Evolutionary conservation across 1,140 invertebrate species (phyloP), one percentile per base, ranked within the genome.

Genomic region (Oppia nitens): DNA sequence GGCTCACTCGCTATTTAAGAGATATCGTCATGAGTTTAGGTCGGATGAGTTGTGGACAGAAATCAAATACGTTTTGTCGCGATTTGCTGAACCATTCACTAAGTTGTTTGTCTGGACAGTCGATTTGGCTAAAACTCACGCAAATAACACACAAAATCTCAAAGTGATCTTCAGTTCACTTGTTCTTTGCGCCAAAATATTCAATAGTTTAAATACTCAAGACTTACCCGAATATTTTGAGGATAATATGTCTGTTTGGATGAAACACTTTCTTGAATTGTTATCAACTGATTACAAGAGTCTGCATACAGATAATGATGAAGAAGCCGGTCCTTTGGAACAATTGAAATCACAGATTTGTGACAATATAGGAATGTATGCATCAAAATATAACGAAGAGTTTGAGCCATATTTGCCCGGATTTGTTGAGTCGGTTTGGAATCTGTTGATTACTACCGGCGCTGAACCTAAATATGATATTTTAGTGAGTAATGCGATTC

Each of bases 171-270:
- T 92, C 66, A 85, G 83, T 60, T 93, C 90, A 0, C 74, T 97
- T 49, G 78, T 86, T 23, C 75, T 94, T 1, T 83, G 95, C n/a
- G 84, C 83, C 63, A 95, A 98, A 76, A 87, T 98, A 24, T 98
- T 96, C 73, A 90, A 92, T 71, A 95, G 90, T 2, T 77, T 98
- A 3, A 98, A 97, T 73, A 90, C 80, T 64, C 91, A 95, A 78
- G 94, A 98, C 75, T 74, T 98, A 62, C 93, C 94, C 0, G 93
- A 98, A 75, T 94, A 89, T 76, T 98, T 98, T 75, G 93, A 98
- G 73, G 94, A 98, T 68, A 92, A 96, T 68, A 95, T 98, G 83
- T 74, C 76, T 53, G 77, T 77, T 14, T 98, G 94, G 94, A 95
- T 98, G 91, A 77, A 76, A 0, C 81, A 89, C 69, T 91, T 97